Evolutionary conservation across 1,140 invertebrate species (phyloP).

Genomic region (Bombus impatiens): DNA sequence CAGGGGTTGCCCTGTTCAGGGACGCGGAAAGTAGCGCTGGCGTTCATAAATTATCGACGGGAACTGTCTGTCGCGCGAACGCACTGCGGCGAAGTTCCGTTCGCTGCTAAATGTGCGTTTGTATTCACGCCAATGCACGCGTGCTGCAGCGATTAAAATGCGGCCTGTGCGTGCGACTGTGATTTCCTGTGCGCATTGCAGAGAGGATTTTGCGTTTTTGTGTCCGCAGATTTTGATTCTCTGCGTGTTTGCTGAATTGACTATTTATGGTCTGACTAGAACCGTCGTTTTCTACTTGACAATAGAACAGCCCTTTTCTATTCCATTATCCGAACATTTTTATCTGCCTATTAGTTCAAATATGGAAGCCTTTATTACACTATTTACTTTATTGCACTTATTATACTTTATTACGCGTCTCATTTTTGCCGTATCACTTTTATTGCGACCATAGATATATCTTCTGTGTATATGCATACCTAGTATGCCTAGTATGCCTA

Average conservation of each 20-base stretch:
- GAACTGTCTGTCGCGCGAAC: slow-evolving; percentile 66
- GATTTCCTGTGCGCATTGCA: not conserved
- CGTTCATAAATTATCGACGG: slow-evolving; percentile 74
- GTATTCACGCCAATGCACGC: slow-evolving; percentile 37
- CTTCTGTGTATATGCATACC: too few relatives aligned
- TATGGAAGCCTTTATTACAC: too few relatives aligned
- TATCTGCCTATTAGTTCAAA: too few relatives aligned
- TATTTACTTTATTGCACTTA: too few relatives aligned
- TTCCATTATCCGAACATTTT: too few relatives aligned
- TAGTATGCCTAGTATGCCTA: too few relatives aligned
- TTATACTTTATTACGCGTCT: too few relatives aligned
- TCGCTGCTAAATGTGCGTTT: slow-evolving; percentile 72
- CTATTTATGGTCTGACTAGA: too few relatives aligned
- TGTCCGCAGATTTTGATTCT: not conserved
- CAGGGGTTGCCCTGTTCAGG: slow-evolving; percentile 34
- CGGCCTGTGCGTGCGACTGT: not conserved
- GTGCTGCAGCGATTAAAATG: not conserved
- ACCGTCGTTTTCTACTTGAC: too few relatives aligned
- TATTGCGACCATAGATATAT: too few relatives aligned
- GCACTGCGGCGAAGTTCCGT: slow-evolving; percentile 74
- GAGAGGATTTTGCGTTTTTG: not conserved
- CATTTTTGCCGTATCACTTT: too few relatives aligned
- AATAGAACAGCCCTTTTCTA: too few relatives aligned
- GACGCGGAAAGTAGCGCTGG: slow-evolving; percentile 36
- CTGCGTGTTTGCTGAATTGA: not conserved